Evolutionary conservation across 2,113 vertebrate genomes (phyloP), one percentile per base, ranked within the genome.

Genomic region (Ranitomeya variabilis): DNA sequence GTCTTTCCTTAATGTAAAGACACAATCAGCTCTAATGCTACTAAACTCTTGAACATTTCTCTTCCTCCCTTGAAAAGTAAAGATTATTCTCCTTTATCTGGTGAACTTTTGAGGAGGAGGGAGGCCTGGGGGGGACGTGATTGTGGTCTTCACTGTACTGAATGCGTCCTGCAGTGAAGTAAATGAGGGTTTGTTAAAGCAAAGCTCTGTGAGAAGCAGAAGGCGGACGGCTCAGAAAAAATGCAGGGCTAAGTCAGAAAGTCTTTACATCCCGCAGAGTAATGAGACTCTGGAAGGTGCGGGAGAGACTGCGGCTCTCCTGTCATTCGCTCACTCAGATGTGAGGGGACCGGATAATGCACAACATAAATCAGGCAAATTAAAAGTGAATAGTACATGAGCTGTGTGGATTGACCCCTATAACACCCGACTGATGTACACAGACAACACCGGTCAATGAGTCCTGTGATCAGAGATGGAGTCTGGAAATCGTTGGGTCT

Each of bases 101-200:
- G 67, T 57, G 71, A 86, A 86, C 69, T 76, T 76, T 76, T 16
- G n/a, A 59, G 55, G 71, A 76, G 21, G 71, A 59, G 69, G 52
- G 67, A 21, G 23, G 55, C 69, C 3, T 45, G 37, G 71, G 84
- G 66, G 23, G 69, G n/a, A 37, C 55, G 54, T 76, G 84, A 86
- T 86, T 86, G 84, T 86, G 67, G 69, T 54, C 67, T 85, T 67
- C 83, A 57, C 67, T 55, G 54, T 85, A 71, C 37, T 59, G 55
- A 60, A 86, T 74, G 84, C 54, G 4, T 76, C 84, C 84, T 59
- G 69, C 45, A 9, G 69, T 60, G 84, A 86, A 60, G 69, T 57
- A 86, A 76, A 86, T 86, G 67, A 86, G 84, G 84, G 84, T 76
- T 86, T 86, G 54, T 60, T 86, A 86, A 85, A 76, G 69, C 71